phyloP scores from a whole-genome alignment of 2,888 invertebrate genomes.

The Himalopsyche anomala region DNA sequence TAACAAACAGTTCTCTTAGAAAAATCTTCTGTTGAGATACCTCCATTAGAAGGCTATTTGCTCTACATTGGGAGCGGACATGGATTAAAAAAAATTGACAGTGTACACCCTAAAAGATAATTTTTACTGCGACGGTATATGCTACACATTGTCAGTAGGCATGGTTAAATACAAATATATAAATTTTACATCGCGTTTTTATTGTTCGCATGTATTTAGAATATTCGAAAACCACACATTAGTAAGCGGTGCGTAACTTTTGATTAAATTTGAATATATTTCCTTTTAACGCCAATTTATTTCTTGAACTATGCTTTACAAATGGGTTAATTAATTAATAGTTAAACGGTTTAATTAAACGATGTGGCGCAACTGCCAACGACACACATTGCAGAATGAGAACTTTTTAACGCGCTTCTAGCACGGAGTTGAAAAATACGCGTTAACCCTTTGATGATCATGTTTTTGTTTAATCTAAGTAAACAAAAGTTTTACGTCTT shows the following conservation, averaged over 20 bases:
- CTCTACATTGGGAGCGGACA: too few relatives aligned
- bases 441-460: not conserved
- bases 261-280: not conserved
- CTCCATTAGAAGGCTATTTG: too few relatives aligned
- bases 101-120: too few relatives aligned
- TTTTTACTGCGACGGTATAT: too few relatives aligned
- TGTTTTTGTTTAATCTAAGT: too few relatives aligned
- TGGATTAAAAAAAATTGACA: too few relatives aligned
- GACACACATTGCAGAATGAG: not conserved
- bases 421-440: not conserved
- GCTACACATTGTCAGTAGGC: too few relatives aligned
- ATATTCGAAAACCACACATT: not conserved
- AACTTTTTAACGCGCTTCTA: not conserved
- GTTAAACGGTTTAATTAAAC: constrained; percentile 17
- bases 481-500: too few relatives aligned
- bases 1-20: too few relatives aligned
- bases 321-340: constrained; percentile 26
- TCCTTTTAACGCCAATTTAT: not conserved
- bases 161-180: too few relatives aligned
- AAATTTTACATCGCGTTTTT: too few relatives aligned
- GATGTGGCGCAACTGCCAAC: not conserved
- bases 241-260: not conserved
- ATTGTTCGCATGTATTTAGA: not conserved
- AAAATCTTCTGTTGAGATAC: too few relatives aligned
- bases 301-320: not conserved